Base-by-base conservation (phyloP, 1,140 invertebrate species). In the Pachypeltis micranthus region DNA sequence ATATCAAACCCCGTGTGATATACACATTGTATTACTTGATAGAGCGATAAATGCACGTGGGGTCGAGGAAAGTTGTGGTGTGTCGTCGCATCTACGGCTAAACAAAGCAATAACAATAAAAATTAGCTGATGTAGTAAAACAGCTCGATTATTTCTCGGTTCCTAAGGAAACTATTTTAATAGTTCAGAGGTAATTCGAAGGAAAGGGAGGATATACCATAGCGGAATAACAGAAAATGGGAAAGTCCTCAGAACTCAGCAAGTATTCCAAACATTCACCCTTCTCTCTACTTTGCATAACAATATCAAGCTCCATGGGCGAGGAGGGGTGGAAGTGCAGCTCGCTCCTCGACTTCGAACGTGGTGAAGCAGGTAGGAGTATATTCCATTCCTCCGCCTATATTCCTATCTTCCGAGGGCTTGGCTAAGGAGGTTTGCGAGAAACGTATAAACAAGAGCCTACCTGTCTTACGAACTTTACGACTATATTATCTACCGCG, bases 241-340 rank as follows among this genome's bases (percentile, higher is more conserved):
- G n/a, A n/a, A n/a, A n/a, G n/a, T n/a, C n/a, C n/a, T n/a, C n/a
- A n/a, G n/a, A n/a, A n/a, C n/a, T n/a, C n/a, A n/a, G 16, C 26
- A 59, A 29, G 57, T 59, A 59, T 59, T 59, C 57, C 26, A 59
- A 31, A 31, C 57, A 59, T 59, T 56, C 47, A 10, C 4, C 7
- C 47, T 21, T 51, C 47, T 21, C 31, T 25, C 28, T 59, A 7
- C 57, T 59, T 59, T 59, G 57, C 57, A 59, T 59, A 59, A 59
- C 57, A 59, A 59, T 59, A 59, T 59, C 57, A 59, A 31, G 57
- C 26, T n/a, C n/a, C n/a, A n/a, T n/a, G n/a, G n/a, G n/a, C n/a
- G n/a, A n/a, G 26, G 47, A 21, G 23, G 21, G 47, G 21, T 4
- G 47, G 12, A 51, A 16, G 31, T 16, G 16, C 7, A 16, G 3